phyloP scores from a whole-genome alignment of 2,888 invertebrate genomes.

The Geophilus truncorum region DNA sequence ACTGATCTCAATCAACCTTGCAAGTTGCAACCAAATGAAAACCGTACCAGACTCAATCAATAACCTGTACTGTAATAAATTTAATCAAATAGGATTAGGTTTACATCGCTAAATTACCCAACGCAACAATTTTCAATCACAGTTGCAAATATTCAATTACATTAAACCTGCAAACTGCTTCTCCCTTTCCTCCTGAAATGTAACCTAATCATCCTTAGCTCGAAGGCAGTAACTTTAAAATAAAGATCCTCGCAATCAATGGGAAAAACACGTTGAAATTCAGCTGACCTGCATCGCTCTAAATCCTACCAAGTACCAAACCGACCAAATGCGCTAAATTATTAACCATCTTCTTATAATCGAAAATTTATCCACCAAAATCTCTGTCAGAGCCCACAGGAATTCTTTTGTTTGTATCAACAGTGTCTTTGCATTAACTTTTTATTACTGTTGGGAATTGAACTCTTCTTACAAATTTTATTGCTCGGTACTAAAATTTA shows the following conservation, averaged over 20 bases:
- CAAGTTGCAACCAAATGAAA: background rate
- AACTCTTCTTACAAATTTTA: background rate
- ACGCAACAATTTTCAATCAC: background rate
- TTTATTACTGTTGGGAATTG: background rate
- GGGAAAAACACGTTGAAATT: background rate
- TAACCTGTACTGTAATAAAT: background rate
- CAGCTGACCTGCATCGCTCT: background rate
- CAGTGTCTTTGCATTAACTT: conserved; percentile 13
- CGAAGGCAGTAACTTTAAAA: background rate
- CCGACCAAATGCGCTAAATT: background rate
- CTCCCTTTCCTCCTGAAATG: no score
- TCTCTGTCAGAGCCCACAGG: background rate
- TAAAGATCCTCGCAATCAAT: background rate
- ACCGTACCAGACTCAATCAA: background rate
- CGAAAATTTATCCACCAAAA: background rate
- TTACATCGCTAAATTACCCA: background rate
- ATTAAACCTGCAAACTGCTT: background rate
- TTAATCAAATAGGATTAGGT: background rate
- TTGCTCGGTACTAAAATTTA: background rate
- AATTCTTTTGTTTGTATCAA: conserved; percentile 6
- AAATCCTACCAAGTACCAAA: background rate
- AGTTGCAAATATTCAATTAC: background rate
- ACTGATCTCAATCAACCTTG: conserved; percentile 5
- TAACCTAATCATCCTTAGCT: background rate
- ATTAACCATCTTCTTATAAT: background rate